These are phyloP conservation scores for Drosophila longiperda DNA, from an alignment of 2,888 invertebrate genomes.

Conservation along the genomic window DNA sequence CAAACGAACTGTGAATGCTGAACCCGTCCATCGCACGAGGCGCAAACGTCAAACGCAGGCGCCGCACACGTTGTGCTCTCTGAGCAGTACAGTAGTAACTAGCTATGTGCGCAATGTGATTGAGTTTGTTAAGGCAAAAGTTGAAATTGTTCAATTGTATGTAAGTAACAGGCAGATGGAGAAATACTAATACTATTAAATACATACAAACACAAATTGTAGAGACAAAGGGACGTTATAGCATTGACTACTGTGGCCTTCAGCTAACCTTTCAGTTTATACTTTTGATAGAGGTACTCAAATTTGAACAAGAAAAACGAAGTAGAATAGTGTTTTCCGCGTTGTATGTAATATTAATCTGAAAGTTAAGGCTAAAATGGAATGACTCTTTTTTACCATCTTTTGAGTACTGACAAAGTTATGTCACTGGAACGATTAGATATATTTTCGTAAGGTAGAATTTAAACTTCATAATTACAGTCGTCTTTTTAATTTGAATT, in stretches of 20 bases:
- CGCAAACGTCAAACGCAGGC: slow-evolving; percentile 41
- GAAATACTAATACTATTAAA: not conserved
- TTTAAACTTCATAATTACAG: not conserved
- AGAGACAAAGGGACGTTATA: not conserved
- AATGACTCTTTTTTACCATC: not conserved
- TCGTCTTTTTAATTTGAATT: not conserved
- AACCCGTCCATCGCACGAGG: slow-evolving; percentile 3
- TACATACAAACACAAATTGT: not conserved
- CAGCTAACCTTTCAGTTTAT: no score
- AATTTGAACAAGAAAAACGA: not conserved
- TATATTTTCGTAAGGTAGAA: not conserved
- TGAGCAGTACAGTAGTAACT: slow-evolving; percentile 35
- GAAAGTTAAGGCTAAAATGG: not conserved
- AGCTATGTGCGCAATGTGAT: not conserved
- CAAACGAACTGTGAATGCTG: slow-evolving; percentile 3
- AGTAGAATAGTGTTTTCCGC: not conserved
- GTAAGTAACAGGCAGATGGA: not conserved
- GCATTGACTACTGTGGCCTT: not conserved
- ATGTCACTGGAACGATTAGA: not conserved
- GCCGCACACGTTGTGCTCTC: slow-evolving; percentile 15
- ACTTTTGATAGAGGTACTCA: not conserved
- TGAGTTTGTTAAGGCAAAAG: not conserved
- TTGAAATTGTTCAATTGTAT: not conserved
- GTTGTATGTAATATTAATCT: not conserved
- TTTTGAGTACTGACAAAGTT: not conserved